Conservation (phyloP, 2,113 vertebrate species). For the Ploceus nigricollis region DNA sequence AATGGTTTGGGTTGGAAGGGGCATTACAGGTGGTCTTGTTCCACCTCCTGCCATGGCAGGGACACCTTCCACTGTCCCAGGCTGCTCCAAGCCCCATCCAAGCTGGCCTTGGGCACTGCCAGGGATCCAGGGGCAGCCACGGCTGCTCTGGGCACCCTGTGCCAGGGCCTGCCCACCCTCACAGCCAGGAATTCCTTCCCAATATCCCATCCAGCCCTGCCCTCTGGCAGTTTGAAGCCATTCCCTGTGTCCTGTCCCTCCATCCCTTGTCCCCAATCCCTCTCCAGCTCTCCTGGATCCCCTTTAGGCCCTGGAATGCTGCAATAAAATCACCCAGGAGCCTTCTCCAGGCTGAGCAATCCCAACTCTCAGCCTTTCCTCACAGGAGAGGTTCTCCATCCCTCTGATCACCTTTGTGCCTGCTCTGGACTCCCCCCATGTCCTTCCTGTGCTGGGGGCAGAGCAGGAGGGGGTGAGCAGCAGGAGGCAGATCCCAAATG, state of each 20-base stretch:
- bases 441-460: background rate
- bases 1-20: background rate
- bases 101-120: background rate
- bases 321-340: background rate
- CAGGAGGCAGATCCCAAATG: background rate
- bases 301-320: background rate
- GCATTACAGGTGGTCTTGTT: fast-evolving
- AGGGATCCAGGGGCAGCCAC: background rate
- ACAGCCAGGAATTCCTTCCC: background rate
- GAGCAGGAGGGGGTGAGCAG: background rate
- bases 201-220: background rate
- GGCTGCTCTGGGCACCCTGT: background rate
- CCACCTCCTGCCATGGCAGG: background rate
- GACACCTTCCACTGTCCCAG: background rate
- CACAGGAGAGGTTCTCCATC: background rate
- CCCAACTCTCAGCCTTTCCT: background rate
- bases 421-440: background rate
- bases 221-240: background rate
- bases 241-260: background rate
- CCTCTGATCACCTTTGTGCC: background rate
- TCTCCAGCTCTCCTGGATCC: background rate
- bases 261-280: background rate
- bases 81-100: fast-evolving
- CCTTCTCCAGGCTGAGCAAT: background rate
- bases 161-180: background rate